Conservation (phyloP, 1,140 invertebrate genomes). For the Macrosteles quadrilineatus region DNA sequence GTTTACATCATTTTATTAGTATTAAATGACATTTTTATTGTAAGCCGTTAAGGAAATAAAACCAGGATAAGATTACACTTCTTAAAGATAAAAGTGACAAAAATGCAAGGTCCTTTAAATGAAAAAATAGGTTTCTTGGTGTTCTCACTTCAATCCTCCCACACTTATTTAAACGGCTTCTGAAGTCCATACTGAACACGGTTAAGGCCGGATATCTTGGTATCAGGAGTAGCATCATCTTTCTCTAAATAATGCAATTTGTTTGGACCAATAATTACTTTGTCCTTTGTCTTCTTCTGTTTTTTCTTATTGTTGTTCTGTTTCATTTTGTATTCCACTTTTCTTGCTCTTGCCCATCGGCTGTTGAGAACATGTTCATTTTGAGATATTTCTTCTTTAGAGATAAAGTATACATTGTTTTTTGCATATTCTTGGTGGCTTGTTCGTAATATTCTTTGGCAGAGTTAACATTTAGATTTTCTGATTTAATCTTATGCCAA, state of each 20-base stretch:
- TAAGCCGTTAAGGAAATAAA: no score
- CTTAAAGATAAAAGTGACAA: no score
- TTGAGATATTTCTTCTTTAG: neutral
- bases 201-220: no score
- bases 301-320: neutral
- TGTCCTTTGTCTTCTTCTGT: neutral
- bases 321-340: conserved; percentile 2
- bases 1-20: no score
- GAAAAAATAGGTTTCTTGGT: no score
- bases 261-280: conserved; percentile 1
- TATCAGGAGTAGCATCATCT: neutral
- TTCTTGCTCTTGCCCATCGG: conserved; percentile 1
- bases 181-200: no score
- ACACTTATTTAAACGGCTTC: no score
- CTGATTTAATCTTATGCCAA: conserved; percentile 2
- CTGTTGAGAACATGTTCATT: conserved; percentile 9
- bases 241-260: conserved; percentile 25
- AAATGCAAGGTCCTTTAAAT: no score
- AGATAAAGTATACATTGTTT: neutral
- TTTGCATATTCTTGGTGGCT: neutral
- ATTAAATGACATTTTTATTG: no score
- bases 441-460: conserved; percentile 4
- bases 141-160: no score
- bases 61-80: no score
- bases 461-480: conserved; percentile 4